Evolutionary conservation across 2,888 invertebrate genomes (phyloP), one percentile per base, ranked within the genome.

Genomic region (Ommatoiulus sabulosus): DNA sequence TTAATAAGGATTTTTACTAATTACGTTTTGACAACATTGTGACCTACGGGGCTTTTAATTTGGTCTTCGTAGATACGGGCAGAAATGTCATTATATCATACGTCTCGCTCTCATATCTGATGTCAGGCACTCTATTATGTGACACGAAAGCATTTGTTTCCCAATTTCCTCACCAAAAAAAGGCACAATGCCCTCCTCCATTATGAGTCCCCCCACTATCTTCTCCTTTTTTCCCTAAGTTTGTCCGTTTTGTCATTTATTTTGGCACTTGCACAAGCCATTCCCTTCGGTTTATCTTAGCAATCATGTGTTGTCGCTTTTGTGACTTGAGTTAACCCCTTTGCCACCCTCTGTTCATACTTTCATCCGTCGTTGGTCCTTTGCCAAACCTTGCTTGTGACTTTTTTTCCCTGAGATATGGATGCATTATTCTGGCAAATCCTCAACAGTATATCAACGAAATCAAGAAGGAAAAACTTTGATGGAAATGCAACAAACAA

Each of bases 101-200:
- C 35, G 80, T 35, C 35, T 35, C 3, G 35, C 20, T 80, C 35
- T 80, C 12, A 80, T 80, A 80, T 80, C 80, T 80, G 80, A 80
- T 80, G 80, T 80, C 80, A 80, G 80, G 80, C 80, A 80, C 80
- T 80, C 80, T 80, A 80, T 80, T 80, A 80, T 80, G 35, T 80
- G 80, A 35, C 80, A 35, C 8, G 12, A 35, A 80, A 80, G 80
- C 35, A 12, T 24, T 80, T 80, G 80, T 80, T 80, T 80, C 80
- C 80, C 80, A 80, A 80, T 35, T 80, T 80, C 80, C 80, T 80
- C 35, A 80, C 35, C 80, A 80, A 80, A 80, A 80, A 52, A 80
- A 35, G 24, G 35, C 80, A 35, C 80, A 80, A 35, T 80, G 80
- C 35, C 35, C n/a, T n/a, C n/a, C n/a, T 12, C 80, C 80, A 80